These are phyloP conservation scores for Vollenhovia emeryi DNA, from an alignment of 1,140 invertebrate species.

Conservation along the genomic window DNA sequence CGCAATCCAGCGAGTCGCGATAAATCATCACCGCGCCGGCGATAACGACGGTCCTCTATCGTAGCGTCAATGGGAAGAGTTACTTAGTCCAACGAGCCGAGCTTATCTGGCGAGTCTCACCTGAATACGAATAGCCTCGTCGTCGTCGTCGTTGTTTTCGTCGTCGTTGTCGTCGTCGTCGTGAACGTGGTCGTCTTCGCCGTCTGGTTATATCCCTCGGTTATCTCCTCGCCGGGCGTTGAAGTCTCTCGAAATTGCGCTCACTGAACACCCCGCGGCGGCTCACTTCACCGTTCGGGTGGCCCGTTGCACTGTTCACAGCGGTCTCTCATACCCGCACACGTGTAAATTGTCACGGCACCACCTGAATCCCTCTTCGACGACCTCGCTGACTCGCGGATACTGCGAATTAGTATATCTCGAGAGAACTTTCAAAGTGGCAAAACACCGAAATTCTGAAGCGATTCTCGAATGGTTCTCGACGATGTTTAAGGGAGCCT, in stretches of 20 bases:
- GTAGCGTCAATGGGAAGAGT: constrained; percentile 21
- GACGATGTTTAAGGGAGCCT: neutral
- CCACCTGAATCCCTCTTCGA: neutral
- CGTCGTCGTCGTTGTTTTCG: constrained; percentile 57
- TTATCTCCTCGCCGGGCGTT: constrained; percentile 72
- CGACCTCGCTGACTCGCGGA: neutral
- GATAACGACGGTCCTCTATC: constrained; percentile 33
- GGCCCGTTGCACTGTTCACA: constrained; percentile 67
- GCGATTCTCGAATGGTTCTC: neutral
- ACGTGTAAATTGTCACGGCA: constrained; percentile 62
- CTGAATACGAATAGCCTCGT: constrained; percentile 67
- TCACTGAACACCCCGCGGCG: constrained; percentile 76
- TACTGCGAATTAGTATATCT: neutral
- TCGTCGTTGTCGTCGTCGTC: constrained; percentile 28
- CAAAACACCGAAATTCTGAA: neutral
- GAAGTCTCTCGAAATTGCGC: constrained; percentile 75
- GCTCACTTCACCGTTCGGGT: constrained; percentile 69
- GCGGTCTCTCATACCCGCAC: constrained; percentile 68
- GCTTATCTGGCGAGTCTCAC: constrained; percentile 64
- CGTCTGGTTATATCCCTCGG: constrained; percentile 69
- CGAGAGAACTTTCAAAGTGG: neutral
- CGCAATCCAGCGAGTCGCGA: neutral
- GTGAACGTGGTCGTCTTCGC: constrained; percentile 56
- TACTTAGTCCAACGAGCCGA: constrained; percentile 12
- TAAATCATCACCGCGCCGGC: constrained; percentile 18